These are phyloP conservation scores for Megaceryle torquata DNA, from an alignment of 2,113 vertebrate genomes.

Conservation along the genomic window DNA sequence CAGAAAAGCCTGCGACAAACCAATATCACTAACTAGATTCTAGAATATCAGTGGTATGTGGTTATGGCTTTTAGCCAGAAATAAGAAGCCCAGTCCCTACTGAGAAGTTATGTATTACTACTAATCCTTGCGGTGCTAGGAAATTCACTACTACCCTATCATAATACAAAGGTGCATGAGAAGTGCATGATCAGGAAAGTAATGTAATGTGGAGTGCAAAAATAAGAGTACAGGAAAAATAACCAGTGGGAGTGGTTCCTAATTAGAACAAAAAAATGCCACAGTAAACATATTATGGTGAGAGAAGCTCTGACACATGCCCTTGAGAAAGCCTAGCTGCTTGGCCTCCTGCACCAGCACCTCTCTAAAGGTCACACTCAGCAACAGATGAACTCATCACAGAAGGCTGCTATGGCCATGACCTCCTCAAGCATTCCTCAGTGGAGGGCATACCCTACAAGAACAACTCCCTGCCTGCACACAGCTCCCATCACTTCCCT, in stretches of 20 bases:
- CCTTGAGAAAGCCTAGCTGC: not conserved
- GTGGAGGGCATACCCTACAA: not conserved
- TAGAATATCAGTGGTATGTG: not conserved
- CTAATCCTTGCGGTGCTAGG: not conserved
- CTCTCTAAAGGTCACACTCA: not conserved
- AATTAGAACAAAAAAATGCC: not conserved
- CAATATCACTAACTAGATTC: not conserved
- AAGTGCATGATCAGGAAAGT: not conserved
- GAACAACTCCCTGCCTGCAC: not conserved
- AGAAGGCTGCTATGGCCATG: not conserved
- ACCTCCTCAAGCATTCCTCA: not conserved
- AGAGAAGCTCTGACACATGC: not conserved
- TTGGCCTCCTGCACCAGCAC: not conserved
- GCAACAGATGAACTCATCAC: not conserved
- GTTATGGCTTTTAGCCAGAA: not conserved
- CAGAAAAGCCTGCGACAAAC: not conserved
- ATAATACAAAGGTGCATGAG: not conserved
- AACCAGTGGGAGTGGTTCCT: not conserved
- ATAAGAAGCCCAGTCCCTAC: not conserved
- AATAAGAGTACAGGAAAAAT: conserved; percentile 1
- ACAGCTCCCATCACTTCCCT: not conserved
- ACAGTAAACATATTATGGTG: not conserved
- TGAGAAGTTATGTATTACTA: not conserved
- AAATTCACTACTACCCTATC: not conserved
- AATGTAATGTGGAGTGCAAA: not conserved